Percentiles rank a stretch among this genome's conserved stretches.
These are phyloP conservation scores for Danio choprae DNA, from an alignment of 2,797 vertebrate species.

Conservation along the genomic window DNA sequence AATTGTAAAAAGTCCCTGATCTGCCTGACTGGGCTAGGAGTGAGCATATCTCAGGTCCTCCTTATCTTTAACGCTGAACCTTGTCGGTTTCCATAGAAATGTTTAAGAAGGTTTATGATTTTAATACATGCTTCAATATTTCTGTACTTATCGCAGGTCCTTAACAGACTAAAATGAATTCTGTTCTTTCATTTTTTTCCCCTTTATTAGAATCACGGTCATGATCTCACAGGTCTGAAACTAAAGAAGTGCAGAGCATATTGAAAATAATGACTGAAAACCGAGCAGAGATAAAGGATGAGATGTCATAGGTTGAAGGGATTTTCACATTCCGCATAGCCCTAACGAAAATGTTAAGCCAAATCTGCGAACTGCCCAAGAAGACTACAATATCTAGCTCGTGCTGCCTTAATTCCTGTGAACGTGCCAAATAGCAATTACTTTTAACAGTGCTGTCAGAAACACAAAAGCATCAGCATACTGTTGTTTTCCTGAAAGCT, in stretches of 20 bases:
- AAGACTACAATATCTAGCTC: slow-evolving; percentile 19
- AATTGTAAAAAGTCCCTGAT: neutral
- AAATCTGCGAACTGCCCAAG: slow-evolving; percentile 22
- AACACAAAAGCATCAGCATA: slow-evolving; percentile 1
- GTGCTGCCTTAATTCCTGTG: neutral
- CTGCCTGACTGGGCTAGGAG: neutral
- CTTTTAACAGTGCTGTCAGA: slow-evolving; percentile 7
- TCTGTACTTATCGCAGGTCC: slow-evolving; percentile 18
- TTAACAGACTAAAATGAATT: slow-evolving; percentile 18
- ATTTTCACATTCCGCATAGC: slow-evolving; percentile 21
- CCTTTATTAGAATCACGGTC: neutral
- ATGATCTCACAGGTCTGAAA: neutral
- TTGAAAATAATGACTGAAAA: neutral
- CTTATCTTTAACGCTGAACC: slow-evolving; percentile 24
- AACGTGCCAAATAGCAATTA: neutral
- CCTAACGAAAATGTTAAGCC: neutral
- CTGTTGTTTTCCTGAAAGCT: slow-evolving; percentile 16
- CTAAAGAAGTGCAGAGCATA: neutral
- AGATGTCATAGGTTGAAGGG: slow-evolving; percentile 13
- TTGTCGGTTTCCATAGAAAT: slow-evolving; percentile 19
- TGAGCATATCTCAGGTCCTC: neutral
- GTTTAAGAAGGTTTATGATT: slow-evolving; percentile 31
- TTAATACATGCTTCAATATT: slow-evolving; percentile 6
- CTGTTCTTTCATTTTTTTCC: slow-evolving; percentile 32
- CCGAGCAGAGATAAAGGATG: neutral